Evolutionary conservation across 2,888 invertebrate species (phyloP), one percentile per base, ranked within the genome.

Genomic region (Trilocha varians): DNA sequence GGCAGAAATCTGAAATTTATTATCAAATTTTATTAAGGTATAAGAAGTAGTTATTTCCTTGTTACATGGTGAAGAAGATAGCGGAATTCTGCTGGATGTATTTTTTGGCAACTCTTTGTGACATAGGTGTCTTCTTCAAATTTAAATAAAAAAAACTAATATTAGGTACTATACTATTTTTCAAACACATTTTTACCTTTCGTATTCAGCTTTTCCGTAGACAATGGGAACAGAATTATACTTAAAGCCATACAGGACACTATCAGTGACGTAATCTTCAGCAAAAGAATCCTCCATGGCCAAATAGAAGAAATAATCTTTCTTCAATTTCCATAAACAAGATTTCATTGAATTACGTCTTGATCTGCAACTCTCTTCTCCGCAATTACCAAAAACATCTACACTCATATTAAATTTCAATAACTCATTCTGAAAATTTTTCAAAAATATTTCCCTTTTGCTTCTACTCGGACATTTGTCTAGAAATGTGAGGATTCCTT

Each of bases 231-330:
- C 77, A 8, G 90, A 83, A 59, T 89, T 83, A 66, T 89, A 87
- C 42, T 88, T 79, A 50, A 84, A 76, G 0, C 77, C 78, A 50
- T 79, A 73, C 61, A 89, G 87, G 49, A 92, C 87, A 54, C 88
- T 47, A 13, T 57, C 50, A 0, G 76, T 77, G 1, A 79, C 47
- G 47, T 57, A 80, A 50, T 78, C 78, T 85, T 62, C 62, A 51
- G 91, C 89, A 45, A 91, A 76, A 9, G 91, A 91, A 65, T 93
- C 92, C 68, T 93, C 93, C 57, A 93, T 89, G 1, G 88, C 87
- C 35, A 93, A 67, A 56, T 92, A 92, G 62, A 93, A 93, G 60
- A 89, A 91, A 64, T 93, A 93, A 41, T 88, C 77, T 36, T 77
- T 76, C 52, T 79, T 86, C 15, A 87, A 39, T 42, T 66, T 76